A percentile compares a stretch with the other conserved stretches of the same genome.
Evolutionary conservation across 2,113 vertebrate species (phyloP).

Genomic region (Ctenomys sociabilis): DNA sequence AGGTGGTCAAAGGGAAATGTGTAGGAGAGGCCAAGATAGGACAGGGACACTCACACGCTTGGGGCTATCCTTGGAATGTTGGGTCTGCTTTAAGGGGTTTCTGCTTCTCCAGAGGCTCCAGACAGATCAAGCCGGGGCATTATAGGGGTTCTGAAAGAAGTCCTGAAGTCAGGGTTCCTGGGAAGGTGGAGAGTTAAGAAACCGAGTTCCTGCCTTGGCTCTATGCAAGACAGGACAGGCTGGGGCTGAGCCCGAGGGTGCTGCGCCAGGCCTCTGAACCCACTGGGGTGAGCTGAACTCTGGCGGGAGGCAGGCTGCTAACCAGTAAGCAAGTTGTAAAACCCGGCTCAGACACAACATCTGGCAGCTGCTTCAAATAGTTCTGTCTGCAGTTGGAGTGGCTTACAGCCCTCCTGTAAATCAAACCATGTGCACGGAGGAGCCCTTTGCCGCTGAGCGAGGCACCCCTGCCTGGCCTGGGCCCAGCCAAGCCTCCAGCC

Average conservation of each 20-base stretch:
- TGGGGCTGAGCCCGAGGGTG: rapidly evolving
- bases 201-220: neutral
- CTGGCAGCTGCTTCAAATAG: conserved; percentile 87
- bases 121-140: neutral
- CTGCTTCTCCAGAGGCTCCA: neutral
- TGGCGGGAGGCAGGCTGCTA: conserved; percentile 70
- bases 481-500: conserved; percentile 36
- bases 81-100: neutral
- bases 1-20: neutral
- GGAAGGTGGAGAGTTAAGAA: neutral
- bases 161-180: neutral
- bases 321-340: conserved; percentile 84
- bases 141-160: neutral
- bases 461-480: conserved; percentile 61
- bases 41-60: neutral
- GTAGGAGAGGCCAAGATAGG: neutral
- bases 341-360: conserved; percentile 87
- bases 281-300: conserved; percentile 61
- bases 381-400: conserved; percentile 86
- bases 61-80: neutral
- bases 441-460: conserved; percentile 15
- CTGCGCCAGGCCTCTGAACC: conserved; percentile 43
- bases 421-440: conserved; percentile 81
- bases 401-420: conserved; percentile 76
- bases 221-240: neutral